phyloP scores from a whole-genome alignment of 2,888 invertebrate species.

The Clusia tigrina region DNA sequence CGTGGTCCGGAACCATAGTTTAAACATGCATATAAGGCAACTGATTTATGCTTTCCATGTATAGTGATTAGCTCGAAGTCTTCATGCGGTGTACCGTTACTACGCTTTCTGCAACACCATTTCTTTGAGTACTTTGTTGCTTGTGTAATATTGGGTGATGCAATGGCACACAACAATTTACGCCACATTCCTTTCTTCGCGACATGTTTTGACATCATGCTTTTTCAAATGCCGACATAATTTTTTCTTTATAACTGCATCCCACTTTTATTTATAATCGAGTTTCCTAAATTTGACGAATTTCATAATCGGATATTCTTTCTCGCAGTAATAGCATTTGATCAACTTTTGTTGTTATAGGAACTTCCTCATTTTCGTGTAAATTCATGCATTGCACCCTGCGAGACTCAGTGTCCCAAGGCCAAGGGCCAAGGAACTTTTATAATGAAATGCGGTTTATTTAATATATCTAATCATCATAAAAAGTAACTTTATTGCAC shows the following conservation, averaged over 20 bases:
- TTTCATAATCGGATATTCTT: background rate
- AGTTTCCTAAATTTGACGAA: conserved; percentile 7
- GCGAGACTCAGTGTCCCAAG: conserved; percentile 13
- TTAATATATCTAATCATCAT: too few species aligned
- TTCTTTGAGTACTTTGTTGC: too few species aligned
- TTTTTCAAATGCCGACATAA: conserved; percentile 22
- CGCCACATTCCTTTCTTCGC: conserved; percentile 16
- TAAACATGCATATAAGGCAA: conserved; percentile 26
- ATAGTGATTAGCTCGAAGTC: too few species aligned
- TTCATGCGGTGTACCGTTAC: conserved; percentile 13
- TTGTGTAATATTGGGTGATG: too few species aligned
- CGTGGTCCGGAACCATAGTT: conserved; percentile 27
- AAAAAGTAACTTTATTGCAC: too few species aligned
- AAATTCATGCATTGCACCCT: conserved; percentile 12
- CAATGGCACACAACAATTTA: conserved; percentile 20
- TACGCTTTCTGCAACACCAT: too few species aligned
- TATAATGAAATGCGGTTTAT: too few species aligned
- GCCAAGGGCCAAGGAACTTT: too few species aligned
- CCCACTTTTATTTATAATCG: conserved; percentile 16
- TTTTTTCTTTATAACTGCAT: conserved; percentile 20
- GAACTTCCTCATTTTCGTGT: conserved; percentile 8
- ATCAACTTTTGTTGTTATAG: background rate
- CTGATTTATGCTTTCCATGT: too few species aligned
- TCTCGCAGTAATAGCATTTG: conserved; percentile 8
- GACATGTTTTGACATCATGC: conserved; percentile 18